These are phyloP conservation scores for Bagarius yarrelli DNA, from an alignment of 2,113 vertebrate genomes.

Conservation along the genomic window DNA sequence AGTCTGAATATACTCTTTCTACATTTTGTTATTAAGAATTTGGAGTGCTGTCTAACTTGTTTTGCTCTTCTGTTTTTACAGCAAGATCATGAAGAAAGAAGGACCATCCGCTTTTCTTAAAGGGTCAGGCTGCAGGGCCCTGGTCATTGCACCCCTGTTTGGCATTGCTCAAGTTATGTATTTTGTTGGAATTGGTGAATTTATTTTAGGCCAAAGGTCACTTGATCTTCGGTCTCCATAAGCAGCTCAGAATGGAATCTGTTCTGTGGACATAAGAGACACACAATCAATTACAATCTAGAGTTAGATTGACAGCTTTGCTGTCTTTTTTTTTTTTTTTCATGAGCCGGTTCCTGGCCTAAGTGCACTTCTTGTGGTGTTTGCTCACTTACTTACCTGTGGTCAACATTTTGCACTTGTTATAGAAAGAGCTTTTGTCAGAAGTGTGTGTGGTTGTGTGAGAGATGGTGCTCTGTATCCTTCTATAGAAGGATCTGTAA, in stretches of 20 bases:
- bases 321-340: conserved; percentile 1
- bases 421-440: conserved; percentile 48
- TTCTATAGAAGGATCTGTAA: conserved; percentile 39
- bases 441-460: not conserved
- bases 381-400: conserved; percentile 51
- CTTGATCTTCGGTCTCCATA: conserved; percentile 59
- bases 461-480: conserved; percentile 41
- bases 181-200: conserved; percentile 76
- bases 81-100: conserved; percentile 76
- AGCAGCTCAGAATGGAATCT: not conserved
- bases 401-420: conserved; percentile 60
- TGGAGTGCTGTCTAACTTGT: not conserved
- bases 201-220: conserved; percentile 68
- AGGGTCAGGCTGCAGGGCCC: conserved; percentile 74
- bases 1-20: not conserved
- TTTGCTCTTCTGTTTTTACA: conserved; percentile 50
- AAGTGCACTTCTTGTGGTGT: conserved; percentile 58
- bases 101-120: conserved; percentile 78
- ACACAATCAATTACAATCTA: not conserved
- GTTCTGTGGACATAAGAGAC: not conserved
- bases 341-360: conserved; percentile 44
- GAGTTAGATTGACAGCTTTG: conserved; percentile 6
- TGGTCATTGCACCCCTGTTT: conserved; percentile 81
- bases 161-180: conserved; percentile 82
- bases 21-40: no score